phyloP scores from a whole-genome alignment of 2,113 vertebrate species.

The Gadus chalcogrammus region DNA sequence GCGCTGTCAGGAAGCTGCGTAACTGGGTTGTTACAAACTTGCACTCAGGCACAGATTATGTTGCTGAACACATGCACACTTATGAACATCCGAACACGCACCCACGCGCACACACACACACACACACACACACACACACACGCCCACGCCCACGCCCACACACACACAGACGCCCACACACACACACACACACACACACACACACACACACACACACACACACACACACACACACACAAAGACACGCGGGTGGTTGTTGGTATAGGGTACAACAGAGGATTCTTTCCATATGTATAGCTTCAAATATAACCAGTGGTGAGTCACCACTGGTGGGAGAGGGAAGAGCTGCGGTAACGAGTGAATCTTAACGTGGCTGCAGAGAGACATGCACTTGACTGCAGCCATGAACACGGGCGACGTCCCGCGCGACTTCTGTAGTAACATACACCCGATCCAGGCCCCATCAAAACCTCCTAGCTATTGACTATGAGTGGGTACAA shows the following conservation, averaged over 20 bases:
- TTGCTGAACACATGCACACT: too few relatives aligned
- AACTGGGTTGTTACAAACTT: too few relatives aligned
- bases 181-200: neutral
- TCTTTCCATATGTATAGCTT: constrained; percentile 5
- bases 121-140: too few relatives aligned
- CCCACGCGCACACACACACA: neutral
- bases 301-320: neutral
- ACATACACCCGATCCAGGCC: too few relatives aligned
- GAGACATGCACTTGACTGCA: too few relatives aligned
- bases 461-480: too few relatives aligned
- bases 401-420: too few relatives aligned
- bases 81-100: too few relatives aligned
- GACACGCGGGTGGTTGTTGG: neutral
- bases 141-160: neutral
- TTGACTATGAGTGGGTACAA: too few relatives aligned
- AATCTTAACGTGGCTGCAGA: neutral
- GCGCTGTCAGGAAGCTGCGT: too few relatives aligned
- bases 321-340: constrained; percentile 1
- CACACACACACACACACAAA: neutral
- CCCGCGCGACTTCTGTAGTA: too few relatives aligned
- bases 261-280: neutral
- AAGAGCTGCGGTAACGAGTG: neutral
- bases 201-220: neutral
- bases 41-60: too few relatives aligned
- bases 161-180: neutral